A percentile compares a stretch with the other conserved stretches of the same genome.
Conservation (phyloP, 2,888 invertebrate species). For the Salpingus planirostris region DNA sequence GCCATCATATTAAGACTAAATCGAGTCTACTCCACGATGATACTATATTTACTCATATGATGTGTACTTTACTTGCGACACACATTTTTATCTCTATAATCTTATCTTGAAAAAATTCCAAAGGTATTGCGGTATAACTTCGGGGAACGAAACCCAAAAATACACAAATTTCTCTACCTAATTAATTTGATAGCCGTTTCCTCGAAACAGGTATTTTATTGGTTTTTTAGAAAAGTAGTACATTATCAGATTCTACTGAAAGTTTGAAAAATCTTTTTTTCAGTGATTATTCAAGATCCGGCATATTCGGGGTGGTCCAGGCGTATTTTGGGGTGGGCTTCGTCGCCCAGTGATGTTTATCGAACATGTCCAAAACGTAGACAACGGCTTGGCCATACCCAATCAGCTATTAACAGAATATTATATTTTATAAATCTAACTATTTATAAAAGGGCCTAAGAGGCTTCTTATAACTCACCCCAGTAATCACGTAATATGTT, state of each 20-base stretch:
- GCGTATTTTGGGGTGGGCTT: slow-evolving; percentile 24
- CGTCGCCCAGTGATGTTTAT: slow-evolving; percentile 22
- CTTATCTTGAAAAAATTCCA: slow-evolving; percentile 5
- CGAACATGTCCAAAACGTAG: slow-evolving; percentile 24
- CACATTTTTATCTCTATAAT: slow-evolving; percentile 5
- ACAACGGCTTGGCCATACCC: slow-evolving; percentile 20
- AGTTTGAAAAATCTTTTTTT: neutral
- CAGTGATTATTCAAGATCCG: slow-evolving; percentile 15
- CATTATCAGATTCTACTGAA: neutral
- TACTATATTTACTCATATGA: too few species aligned
- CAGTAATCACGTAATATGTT: slow-evolving; percentile 20
- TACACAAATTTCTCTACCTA: too few species aligned
- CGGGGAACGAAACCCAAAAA: too few species aligned
- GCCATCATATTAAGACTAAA: too few species aligned
- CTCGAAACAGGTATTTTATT: neutral
- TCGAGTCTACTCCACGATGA: too few species aligned
- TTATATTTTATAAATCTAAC: neutral
- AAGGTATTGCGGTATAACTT: neutral
- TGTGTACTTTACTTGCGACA: neutral
- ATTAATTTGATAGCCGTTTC: too few species aligned
- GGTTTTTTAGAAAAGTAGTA: neutral
- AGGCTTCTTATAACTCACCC: slow-evolving; percentile 18
- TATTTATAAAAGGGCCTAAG: too few species aligned
- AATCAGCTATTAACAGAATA: slow-evolving; percentile 17
- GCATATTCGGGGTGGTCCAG: slow-evolving; percentile 29